Base-by-base conservation (phyloP, 2,888 invertebrate genomes). In the Drosophila ochracea region DNA sequence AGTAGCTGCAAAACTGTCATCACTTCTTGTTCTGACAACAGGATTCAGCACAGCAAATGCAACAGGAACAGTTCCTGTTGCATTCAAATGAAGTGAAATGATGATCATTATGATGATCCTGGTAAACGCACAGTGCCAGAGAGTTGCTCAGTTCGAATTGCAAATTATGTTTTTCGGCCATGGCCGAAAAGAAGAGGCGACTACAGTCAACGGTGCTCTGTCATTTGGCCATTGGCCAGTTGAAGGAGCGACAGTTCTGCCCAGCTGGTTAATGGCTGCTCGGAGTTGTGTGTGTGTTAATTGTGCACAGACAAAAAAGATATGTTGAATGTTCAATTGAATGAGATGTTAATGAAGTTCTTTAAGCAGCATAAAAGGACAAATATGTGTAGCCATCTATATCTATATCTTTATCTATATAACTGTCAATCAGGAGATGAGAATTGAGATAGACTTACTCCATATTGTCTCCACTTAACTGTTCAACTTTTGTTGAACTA, bases 161-260 rank as follows among this genome's bases (percentile, higher is more conserved):
- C 77, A 87, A 87, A 89, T 89, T 87, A 84, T 87, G 82, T 80
- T 90, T 77, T 25, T 78, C 66, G 72, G 63, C 68, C 74, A 69
- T 68, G 68, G 68, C 64, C 52, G 68, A 73, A 71, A 76, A 30
- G 49, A 16, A 57, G 59, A 16, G 49, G 61, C 57, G 70, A 55
- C 59, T 53, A 75, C 71, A 68, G 62, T 31, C 35, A 39, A 53
- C 63, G 63, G 57, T 63, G 60, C 70, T 61, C 57, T 35, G 41
- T 30, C 58, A 35, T 54, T 19, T 50, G 30, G 53, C 53, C 57
- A 31, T 52, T 67, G 53, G 68, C 54, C 43, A 62, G 67, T 59
- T 35, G 55, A 63, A 13, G 59, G 35, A 13, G 19, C 25, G 4
- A 19, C 16, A 54, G 19, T 35, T 54, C 10, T 33, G 28, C 4